phyloP scores from a whole-genome alignment of 2,113 vertebrate genomes.

The Heloderma charlesbogerti region DNA sequence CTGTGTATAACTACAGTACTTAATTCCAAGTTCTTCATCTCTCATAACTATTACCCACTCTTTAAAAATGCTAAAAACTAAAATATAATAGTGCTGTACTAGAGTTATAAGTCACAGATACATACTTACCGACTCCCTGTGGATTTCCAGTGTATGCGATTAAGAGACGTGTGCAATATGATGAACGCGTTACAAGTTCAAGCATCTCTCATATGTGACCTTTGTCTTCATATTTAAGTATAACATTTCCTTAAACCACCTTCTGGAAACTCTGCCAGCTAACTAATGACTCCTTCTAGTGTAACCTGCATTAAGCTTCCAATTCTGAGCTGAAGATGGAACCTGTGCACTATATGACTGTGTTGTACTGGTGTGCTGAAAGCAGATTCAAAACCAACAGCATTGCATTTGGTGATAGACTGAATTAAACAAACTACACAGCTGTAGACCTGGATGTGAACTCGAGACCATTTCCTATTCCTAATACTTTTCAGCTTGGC shows the following conservation, averaged over 20 bases:
- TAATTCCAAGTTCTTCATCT: slow-evolving; percentile 96
- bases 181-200: slow-evolving; percentile 68
- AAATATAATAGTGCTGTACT: slow-evolving; percentile 91
- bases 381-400: slow-evolving; percentile 21
- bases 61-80: slow-evolving; percentile 96
- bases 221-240: slow-evolving; percentile 77
- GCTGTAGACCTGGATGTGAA: neutral
- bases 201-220: slow-evolving; percentile 74
- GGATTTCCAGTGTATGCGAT: slow-evolving; percentile 74
- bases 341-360: neutral
- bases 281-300: slow-evolving; percentile 29
- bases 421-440: neutral
- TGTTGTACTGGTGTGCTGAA: slow-evolving; percentile 22
- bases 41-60: slow-evolving; percentile 97
- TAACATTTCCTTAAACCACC: slow-evolving; percentile 74
- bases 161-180: slow-evolving; percentile 66
- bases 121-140: slow-evolving; percentile 84
- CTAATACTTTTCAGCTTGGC: neutral
- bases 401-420: slow-evolving; percentile 26
- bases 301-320: slow-evolving; percentile 14
- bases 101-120: slow-evolving; percentile 91
- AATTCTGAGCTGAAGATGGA: slow-evolving; percentile 21
- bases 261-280: slow-evolving; percentile 63
- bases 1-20: slow-evolving; percentile 94
- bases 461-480: neutral